Conservation (phyloP, 2,888 invertebrate species). For the Drosophila planitibia region DNA sequence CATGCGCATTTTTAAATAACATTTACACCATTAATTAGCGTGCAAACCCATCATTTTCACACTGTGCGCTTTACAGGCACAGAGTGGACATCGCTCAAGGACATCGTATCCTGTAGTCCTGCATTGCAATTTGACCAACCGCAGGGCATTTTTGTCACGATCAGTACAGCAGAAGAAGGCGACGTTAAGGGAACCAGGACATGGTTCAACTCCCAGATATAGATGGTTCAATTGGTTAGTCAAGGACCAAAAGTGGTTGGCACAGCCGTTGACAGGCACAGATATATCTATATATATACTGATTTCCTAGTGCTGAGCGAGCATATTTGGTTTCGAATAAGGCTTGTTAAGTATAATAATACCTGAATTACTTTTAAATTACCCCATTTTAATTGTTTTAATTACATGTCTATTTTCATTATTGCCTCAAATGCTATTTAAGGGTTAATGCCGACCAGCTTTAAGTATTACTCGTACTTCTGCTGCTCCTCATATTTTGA, state of each 20-base stretch:
- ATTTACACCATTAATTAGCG: slow-evolving; percentile 79
- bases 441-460: not conserved
- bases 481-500: not conserved
- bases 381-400: not conserved
- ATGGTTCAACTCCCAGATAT: not conserved
- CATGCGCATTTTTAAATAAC: slow-evolving; percentile 46
- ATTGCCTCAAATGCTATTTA: not conserved
- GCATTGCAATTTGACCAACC: slow-evolving; percentile 44
- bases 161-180: slow-evolving; percentile 8
- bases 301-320: not conserved
- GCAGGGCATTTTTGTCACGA: slow-evolving; percentile 51
- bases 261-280: not conserved
- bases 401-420: not conserved
- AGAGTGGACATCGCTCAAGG: slow-evolving; percentile 33
- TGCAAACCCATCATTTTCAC: slow-evolving; percentile 76
- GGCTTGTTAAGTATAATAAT: not conserved
- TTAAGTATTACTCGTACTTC: not conserved
- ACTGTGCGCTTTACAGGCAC: not conserved
- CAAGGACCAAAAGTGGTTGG: not conserved
- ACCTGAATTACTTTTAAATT: no score
- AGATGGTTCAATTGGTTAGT: slow-evolving; percentile 24
- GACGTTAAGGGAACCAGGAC: not conserved
- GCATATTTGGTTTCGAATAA: not conserved
- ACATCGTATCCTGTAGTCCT: slow-evolving; percentile 19
- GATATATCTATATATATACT: not conserved